Evolutionary conservation across 2,797 vertebrate genomes (phyloP), one percentile per base, ranked within the genome.

Genomic region (Petrocephalus sullivani): DNA sequence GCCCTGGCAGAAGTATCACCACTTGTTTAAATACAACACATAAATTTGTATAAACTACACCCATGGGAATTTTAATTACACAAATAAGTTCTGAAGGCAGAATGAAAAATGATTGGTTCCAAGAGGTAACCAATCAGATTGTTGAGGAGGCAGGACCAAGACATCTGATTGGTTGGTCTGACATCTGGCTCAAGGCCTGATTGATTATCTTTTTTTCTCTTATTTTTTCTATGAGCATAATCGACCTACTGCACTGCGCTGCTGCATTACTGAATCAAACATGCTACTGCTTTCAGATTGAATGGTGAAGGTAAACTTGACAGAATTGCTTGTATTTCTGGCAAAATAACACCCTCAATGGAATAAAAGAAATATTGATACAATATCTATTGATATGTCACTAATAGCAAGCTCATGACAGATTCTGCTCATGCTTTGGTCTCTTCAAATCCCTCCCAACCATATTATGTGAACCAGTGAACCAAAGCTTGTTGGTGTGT

Each of bases 311-410:
- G 12, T 6, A 46, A 46, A 21, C 46, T 64, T 93, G 88, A 58
- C 91, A 90, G 94, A 95, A 95, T 94, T 93, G 94, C 94, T 95
- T 94, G 95, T 94, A 95, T 91, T 94, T 93, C 93, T 93, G 93
- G 92, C 91, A 92, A 93, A 92, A 95, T 89, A 93, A 91, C 92
- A 94, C 91, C 94, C 93, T 93, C 93, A 90, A 94, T 90, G 94
- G 93, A 93, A 95, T 94, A 93, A 94, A 94, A 92, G 93, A 95
- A 94, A 93, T 94, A 94, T 93, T 95, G 94, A 95, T 94, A 92
- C 91, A 91, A 92, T 92, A 93, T 92, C 93, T 93, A 93, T 92
- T 94, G 94, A 93, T 93, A 91, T 90, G 87, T 92, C 88, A 89
- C 90, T 60, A 89, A 75, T 23, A 23, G n/a, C 21, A 51, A 90